Conservation (phyloP, 2,113 vertebrate species). For the Pterocles orientalis region DNA sequence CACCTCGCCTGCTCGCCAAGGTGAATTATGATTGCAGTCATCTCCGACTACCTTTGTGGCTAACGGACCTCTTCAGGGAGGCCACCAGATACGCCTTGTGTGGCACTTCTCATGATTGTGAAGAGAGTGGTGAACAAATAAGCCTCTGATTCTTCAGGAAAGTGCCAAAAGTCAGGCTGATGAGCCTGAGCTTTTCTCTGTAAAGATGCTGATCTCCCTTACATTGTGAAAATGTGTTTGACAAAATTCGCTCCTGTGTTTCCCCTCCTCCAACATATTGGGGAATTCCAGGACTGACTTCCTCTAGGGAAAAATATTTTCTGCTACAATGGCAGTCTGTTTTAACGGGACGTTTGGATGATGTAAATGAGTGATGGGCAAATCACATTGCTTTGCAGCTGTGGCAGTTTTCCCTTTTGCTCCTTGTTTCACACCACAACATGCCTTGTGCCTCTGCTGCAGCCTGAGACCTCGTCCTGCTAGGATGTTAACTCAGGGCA, state of each 20-base stretch:
- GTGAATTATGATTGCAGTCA: neutral
- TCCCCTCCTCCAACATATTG: neutral
- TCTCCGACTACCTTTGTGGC: neutral
- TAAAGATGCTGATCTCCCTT: neutral
- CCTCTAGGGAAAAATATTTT: neutral
- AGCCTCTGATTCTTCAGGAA: neutral
- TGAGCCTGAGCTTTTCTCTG: neutral
- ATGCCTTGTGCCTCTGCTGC: neutral
- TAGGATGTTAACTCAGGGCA: neutral
- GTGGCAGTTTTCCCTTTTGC: neutral
- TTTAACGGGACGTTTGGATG: neutral
- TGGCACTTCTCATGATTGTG: too few relatives aligned
- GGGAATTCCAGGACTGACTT: neutral
- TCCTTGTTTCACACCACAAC: neutral
- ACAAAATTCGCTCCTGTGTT: neutral
- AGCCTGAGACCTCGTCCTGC: neutral
- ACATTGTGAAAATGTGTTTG: fast-evolving
- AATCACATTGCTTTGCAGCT: neutral
- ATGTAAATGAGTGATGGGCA: neutral
- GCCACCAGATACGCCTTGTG: neutral
- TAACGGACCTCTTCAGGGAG: neutral
- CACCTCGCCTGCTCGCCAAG: neutral
- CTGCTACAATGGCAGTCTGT: neutral
- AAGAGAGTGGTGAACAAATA: neutral
- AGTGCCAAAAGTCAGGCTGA: neutral